Evolutionary conservation across 2,797 vertebrate species (phyloP), one percentile per base, ranked within the genome.

Genomic region (Spinus pinus): DNA sequence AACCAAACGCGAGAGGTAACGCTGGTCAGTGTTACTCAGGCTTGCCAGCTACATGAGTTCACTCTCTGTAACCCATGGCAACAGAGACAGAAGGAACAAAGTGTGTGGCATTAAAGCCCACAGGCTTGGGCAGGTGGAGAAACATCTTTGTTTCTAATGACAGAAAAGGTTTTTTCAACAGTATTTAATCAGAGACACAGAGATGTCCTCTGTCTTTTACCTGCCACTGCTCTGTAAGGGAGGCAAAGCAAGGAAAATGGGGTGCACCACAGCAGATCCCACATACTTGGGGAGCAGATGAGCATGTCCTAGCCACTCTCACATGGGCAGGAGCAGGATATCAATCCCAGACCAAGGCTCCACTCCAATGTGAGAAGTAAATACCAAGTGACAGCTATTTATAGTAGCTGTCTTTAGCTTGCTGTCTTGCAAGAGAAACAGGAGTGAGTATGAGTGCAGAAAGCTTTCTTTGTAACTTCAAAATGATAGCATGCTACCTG

Each of bases 61-160:
- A 18, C 41, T 67, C 75, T 89, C 83, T 3, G 84, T 95, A 96
- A 93, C 91, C 94, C 88, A 93, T 37, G 28, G 95, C 86, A 94
- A 96, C 94, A 74, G 80, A 94, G 73, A 86, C 79, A 81, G 86
- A 87, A 75, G 31, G 80, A 91, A 11, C 21, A 0, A 5, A 88
- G 47, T 65, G 39, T 16, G 73, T 37, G 27, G 69, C 2, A 0
- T 49, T 64, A 62, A 66, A 64, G 53, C 33, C 17, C 19, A 53
- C 1, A 1, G 58, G 31, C 42, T 75, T 28, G 42, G 41, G 53
- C 81, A 72, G 82, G 93, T 91, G 37, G 62, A 47, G 81, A 80
- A 87, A 56, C 21, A 23, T 49, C 35, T 72, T 41, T 65, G 37
- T 60, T 81, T 79, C n/a, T 30, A 65, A 5, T 22, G 41, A 31